Percentiles rank a stretch among this genome's conserved stretches.
Evolutionary conservation across 2,888 invertebrate genomes (phyloP).

Genomic region (Chydorus sphaericus): DNA sequence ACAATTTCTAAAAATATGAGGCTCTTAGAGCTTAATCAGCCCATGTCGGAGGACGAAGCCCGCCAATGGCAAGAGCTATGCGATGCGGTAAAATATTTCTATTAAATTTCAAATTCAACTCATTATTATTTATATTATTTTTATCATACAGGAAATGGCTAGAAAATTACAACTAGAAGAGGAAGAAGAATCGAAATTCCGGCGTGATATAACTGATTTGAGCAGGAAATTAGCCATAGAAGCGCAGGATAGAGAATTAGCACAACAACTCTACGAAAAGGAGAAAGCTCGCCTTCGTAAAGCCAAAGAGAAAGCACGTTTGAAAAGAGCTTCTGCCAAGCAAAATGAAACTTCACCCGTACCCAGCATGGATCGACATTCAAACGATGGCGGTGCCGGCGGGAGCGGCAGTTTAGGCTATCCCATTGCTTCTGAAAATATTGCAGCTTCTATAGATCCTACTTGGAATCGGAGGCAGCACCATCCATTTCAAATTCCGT

Average conservation of each 20-base stretch:
- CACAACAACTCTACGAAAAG: conserved; percentile 57
- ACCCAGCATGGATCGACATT: neutral
- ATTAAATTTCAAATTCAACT: neutral
- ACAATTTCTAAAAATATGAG: too few relatives aligned
- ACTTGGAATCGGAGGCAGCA: conserved; percentile 35
- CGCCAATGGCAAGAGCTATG: conserved; percentile 12
- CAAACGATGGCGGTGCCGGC: neutral
- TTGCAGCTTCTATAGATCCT: conserved; percentile 51
- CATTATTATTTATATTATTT: conserved; percentile 17
- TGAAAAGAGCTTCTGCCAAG: conserved; percentile 38
- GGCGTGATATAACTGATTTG: conserved; percentile 37
- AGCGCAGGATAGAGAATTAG: conserved; percentile 63
- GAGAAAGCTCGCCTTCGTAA: conserved; percentile 53
- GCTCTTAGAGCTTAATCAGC: too few relatives aligned
- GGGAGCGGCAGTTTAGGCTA: neutral
- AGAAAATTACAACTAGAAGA: conserved; percentile 60
- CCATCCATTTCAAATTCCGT: conserved; percentile 11
- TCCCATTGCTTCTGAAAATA: conserved; percentile 30
- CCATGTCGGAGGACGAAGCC: conserved; percentile 6
- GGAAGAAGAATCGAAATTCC: conserved; percentile 30
- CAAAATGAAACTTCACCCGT: conserved; percentile 17
- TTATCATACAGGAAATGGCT: conserved; percentile 57
- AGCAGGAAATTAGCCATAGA: conserved; percentile 58
- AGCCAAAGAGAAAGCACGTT: conserved; percentile 50
- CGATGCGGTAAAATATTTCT: conserved; percentile 9